These are phyloP conservation scores for Puffinus mauretanicus DNA, from an alignment of 2,113 vertebrate genomes.

Conservation along the genomic window DNA sequence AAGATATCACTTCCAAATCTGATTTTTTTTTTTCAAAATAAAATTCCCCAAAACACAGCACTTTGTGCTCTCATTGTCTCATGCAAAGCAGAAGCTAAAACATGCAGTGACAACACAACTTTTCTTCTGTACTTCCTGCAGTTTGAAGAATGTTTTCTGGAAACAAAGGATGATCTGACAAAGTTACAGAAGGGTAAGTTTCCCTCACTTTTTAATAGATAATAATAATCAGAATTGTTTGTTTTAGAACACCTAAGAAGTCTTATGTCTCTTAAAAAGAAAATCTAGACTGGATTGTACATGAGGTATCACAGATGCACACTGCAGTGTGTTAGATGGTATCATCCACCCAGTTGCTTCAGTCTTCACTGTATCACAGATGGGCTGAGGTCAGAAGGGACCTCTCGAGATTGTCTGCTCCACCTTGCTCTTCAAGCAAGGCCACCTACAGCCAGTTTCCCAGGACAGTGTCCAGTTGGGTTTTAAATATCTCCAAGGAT, in stretches of 20 bases:
- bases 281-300: not conserved
- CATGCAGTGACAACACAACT: not conserved
- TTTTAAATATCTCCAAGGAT: not conserved
- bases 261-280: not conserved
- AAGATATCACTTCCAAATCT: not conserved
- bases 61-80: not conserved
- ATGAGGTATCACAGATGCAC: not conserved
- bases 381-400: not conserved
- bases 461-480: no score
- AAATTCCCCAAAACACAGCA: not conserved
- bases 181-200: constrained; percentile 54
- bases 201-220: not conserved
- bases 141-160: constrained; percentile 64
- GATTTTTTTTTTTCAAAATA: not conserved
- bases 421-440: not conserved
- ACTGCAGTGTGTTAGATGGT: not conserved
- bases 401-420: fast-evolving
- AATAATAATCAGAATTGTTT: not conserved
- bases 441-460: not conserved
- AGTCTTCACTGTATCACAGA: not conserved
- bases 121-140: not conserved
- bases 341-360: not conserved
- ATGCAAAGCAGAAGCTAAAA: not conserved
- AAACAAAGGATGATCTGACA: constrained; percentile 44
- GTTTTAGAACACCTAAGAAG: not conserved